A percentile compares a stretch with the other conserved stretches of the same genome.
Conservation (phyloP, 2,888 invertebrate species). For the Orgyia antiqua region DNA sequence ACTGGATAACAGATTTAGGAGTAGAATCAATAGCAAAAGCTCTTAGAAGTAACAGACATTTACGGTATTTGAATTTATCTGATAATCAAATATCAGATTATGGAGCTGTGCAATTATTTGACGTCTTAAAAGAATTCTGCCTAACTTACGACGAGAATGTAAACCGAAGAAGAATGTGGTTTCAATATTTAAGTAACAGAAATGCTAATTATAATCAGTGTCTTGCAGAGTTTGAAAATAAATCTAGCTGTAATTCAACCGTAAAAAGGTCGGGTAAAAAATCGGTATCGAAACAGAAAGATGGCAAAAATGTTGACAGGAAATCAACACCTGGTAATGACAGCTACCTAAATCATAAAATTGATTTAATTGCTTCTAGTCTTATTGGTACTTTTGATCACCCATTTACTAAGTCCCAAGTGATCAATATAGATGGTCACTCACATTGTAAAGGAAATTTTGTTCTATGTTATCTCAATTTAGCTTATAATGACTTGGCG, state of each 20-base stretch:
- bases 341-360: conserved; percentile 14
- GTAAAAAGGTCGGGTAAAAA: conserved; percentile 24
- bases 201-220: conserved; percentile 12
- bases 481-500: conserved; percentile 46
- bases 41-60: conserved; percentile 39
- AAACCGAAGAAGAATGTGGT: conserved; percentile 21
- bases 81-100: conserved; percentile 40
- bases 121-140: conserved; percentile 34
- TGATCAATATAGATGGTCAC: conserved; percentile 21
- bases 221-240: conserved; percentile 12
- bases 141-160: conserved; percentile 32
- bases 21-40: conserved; percentile 32
- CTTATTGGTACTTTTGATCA: conserved; percentile 33
- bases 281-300: conserved; percentile 10
- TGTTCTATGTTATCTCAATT: conserved; percentile 42
- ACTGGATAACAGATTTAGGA: conserved; percentile 25
- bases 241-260: too few species aligned
- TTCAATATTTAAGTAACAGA: conserved; percentile 24
- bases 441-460: conserved; percentile 41
- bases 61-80: conserved; percentile 44
- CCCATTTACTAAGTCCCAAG: conserved; percentile 28
- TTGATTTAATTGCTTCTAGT: conserved; percentile 28
- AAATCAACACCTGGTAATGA: conserved; percentile 1
- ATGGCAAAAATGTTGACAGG: neutral
- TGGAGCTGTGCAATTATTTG: conserved; percentile 36